These are phyloP conservation scores for Dioctria linearis DNA, from an alignment of 2,888 invertebrate species.

Conservation along the genomic window DNA sequence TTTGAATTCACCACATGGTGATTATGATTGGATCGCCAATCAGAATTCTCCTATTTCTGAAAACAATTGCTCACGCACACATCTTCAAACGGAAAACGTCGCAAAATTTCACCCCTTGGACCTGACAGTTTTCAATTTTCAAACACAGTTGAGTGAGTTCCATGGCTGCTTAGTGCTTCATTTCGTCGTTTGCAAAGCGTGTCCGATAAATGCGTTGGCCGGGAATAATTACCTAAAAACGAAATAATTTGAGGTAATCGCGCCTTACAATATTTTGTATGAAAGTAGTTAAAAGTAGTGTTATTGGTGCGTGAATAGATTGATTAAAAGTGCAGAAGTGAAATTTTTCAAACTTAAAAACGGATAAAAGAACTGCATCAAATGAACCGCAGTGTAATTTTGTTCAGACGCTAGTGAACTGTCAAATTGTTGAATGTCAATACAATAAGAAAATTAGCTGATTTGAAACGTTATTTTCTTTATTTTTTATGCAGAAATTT, in stretches of 20 bases:
- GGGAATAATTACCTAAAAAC: background rate
- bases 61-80: constrained; percentile 4
- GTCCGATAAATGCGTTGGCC: background rate
- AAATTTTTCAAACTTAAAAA: constrained; percentile 16
- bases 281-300: constrained; percentile 1
- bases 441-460: background rate
- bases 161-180: background rate
- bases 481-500: too few species aligned
- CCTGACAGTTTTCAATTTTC: constrained; percentile 1
- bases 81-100: background rate
- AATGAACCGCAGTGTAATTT: constrained; percentile 10
- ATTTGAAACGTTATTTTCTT: too few species aligned
- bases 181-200: constrained; percentile 22
- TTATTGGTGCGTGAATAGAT: background rate
- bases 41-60: background rate
- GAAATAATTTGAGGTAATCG: background rate
- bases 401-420: constrained; percentile 19
- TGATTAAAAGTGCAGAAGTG: background rate
- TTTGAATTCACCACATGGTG: background rate
- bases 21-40: background rate
- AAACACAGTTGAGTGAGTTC: constrained; percentile 14
- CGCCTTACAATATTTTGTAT: background rate
- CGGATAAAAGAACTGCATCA: background rate
- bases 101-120: background rate
- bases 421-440: constrained; percentile 21